These are phyloP conservation scores for Arctocebus calabarensis DNA, from an alignment of 2,797 vertebrate species.

Conservation along the genomic window DNA sequence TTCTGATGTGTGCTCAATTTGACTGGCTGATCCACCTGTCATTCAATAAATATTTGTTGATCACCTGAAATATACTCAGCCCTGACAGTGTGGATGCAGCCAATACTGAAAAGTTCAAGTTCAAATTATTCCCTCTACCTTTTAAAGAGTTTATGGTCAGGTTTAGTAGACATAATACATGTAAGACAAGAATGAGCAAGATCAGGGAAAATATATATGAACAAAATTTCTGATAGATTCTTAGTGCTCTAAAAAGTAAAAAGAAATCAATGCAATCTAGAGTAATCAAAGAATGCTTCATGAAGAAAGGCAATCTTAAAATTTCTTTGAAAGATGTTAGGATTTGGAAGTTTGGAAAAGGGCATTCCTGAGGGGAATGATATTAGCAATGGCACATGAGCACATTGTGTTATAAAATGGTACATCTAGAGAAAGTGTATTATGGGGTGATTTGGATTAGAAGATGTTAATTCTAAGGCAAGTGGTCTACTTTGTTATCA, in stretches of 20 bases:
- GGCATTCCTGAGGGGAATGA: not conserved
- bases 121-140: not conserved
- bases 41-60: not conserved
- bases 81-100: not conserved
- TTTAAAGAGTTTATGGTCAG: not conserved
- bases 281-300: not conserved
- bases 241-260: not conserved
- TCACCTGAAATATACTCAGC: not conserved
- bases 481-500: not conserved
- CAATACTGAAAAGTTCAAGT: not conserved
- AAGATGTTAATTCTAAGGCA: not conserved
- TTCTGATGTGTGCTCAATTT: not conserved
- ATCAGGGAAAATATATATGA: not conserved
- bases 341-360: not conserved
- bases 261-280: not conserved
- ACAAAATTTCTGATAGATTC: not conserved
- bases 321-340: constrained; percentile 6
- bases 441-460: not conserved
- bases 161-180: not conserved
- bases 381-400: not conserved
- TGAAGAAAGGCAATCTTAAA: not conserved
- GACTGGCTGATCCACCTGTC: not conserved
- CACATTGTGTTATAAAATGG: not conserved
- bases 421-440: not conserved
- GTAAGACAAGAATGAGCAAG: not conserved